Percentiles rank a stretch among this genome's conserved stretches.
Evolutionary conservation across 2,888 invertebrate species (phyloP).

Genomic region (Galerucella nymphaeae): DNA sequence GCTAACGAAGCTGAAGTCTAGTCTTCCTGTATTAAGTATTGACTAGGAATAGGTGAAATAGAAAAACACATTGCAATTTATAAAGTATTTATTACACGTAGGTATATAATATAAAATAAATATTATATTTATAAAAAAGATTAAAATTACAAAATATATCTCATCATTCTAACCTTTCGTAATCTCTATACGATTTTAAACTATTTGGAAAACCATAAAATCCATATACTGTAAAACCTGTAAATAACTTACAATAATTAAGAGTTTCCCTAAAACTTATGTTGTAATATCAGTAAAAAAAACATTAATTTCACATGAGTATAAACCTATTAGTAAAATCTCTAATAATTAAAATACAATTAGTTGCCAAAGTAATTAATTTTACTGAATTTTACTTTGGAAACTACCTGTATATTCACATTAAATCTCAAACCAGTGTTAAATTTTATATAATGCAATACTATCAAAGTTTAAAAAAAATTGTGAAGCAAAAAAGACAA

Average conservation of each 20-base stretch:
- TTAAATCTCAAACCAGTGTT: too few relatives aligned
- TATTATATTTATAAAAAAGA: not conserved
- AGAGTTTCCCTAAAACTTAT: constrained; percentile 40
- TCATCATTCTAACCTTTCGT: constrained; percentile 60
- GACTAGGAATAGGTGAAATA: not conserved
- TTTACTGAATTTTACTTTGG: not conserved
- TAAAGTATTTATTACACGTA: not conserved
- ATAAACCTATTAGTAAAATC: constrained; percentile 13
- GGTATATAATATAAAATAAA: not conserved
- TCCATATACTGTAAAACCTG: constrained; percentile 78
- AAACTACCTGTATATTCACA: not conserved
- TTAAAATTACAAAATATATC: not conserved
- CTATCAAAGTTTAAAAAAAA: too few relatives aligned
- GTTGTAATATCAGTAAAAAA: constrained; percentile 32
- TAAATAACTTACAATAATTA: constrained; percentile 54
- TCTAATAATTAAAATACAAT: constrained; percentile 8
- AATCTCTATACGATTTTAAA: constrained; percentile 59
- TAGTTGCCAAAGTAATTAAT: not conserved
- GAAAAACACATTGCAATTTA: not conserved
- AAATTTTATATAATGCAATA: too few relatives aligned
- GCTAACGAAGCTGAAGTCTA: too few relatives aligned
- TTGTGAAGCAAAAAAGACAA: not conserved
- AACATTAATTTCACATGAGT: constrained; percentile 27
- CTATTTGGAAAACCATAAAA: constrained; percentile 74
- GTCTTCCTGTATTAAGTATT: too few relatives aligned